Percentiles rank a stretch among this genome's conserved stretches.
These are phyloP conservation scores for Nysson spinosus DNA, from an alignment of 2,888 invertebrate species.

Conservation along the genomic window DNA sequence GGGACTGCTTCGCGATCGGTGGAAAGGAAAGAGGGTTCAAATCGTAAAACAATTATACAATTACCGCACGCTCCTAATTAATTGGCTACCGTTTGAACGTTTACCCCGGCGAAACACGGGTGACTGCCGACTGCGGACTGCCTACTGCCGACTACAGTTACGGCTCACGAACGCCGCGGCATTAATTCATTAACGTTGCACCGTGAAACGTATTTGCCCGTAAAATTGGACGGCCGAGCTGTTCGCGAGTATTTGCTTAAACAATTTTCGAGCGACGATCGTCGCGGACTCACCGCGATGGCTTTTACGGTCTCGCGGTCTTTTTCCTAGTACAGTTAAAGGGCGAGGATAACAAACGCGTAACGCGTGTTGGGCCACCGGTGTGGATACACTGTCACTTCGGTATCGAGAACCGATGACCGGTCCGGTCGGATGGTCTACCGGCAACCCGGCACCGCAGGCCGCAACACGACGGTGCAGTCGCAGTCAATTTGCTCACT, in stretches of 20 bases:
- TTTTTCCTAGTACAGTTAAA: too few relatives aligned
- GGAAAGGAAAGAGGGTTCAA: conserved; percentile 34
- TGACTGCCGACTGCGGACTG: conserved; percentile 16
- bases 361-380: too few relatives aligned
- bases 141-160: conserved; percentile 32
- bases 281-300: neutral
- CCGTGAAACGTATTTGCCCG: conserved; percentile 68
- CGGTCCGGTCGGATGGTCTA: too few relatives aligned
- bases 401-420: conserved; percentile 49
- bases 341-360: too few relatives aligned
- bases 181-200: conserved; percentile 70
- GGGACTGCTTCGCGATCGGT: neutral
- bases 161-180: conserved; percentile 43
- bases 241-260: conserved; percentile 69
- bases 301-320: neutral
- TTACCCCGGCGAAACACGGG: conserved; percentile 54
- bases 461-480: conserved; percentile 75
- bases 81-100: conserved; percentile 67
- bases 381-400: conserved; percentile 46
- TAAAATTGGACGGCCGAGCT: conserved; percentile 67
- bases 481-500: conserved; percentile 78
- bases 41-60: conserved; percentile 74
- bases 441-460: conserved; percentile 68
- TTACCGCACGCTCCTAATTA: conserved; percentile 70
- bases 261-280: conserved; percentile 62